Evolutionary conservation across 2,888 invertebrate species (phyloP), one percentile per base, ranked within the genome.

Genomic region (Mesopsocus fuscifrons): DNA sequence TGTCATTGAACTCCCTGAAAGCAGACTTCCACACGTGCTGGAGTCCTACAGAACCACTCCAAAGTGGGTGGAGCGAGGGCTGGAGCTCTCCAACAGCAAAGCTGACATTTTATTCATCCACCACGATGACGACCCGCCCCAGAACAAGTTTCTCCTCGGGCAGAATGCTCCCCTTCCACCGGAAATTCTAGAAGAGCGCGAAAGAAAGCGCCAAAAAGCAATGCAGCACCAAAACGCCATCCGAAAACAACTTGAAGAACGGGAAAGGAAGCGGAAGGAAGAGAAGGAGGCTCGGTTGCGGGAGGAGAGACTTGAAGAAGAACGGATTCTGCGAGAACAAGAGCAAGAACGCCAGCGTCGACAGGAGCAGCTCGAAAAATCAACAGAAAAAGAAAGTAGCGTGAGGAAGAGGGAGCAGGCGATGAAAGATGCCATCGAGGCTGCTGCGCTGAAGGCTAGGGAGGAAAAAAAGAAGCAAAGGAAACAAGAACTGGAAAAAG

Each of bases 161-260:
- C 89, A 89, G 64, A 88, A 88, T 60, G 75, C 77, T 13, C 82
- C 79, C 0, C 58, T 88, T 44, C 88, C 89, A 57, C 77, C 82
- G 2, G 71, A 74, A 49, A 74, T 82, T 43, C 65, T 81, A 51
- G 79, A 79, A 6, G 85, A 91, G 59, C 68, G 85, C 49, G 85
- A 88, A 62, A 69, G 73, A 46, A 80, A 77, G 59, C 70, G 87
- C 20, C 75, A 83, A 48, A 78, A 81, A 59, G 88, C 88, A 0
- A 59, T 85, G 47, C 87, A 85, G 57, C 74, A 88, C 50, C 92
- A 92, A 60, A 76, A 78, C 47, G 85, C 82, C 11, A 83, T 89
- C 52, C 70, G 81, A 51, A 74, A 76, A 55, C 88, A 91, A 59
- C 65, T 91, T 42, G 80, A 84, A 56, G 89, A 89, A 55, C 72